Base-by-base conservation (phyloP, 2,888 invertebrate species). In the Prenolepis imparis region DNA sequence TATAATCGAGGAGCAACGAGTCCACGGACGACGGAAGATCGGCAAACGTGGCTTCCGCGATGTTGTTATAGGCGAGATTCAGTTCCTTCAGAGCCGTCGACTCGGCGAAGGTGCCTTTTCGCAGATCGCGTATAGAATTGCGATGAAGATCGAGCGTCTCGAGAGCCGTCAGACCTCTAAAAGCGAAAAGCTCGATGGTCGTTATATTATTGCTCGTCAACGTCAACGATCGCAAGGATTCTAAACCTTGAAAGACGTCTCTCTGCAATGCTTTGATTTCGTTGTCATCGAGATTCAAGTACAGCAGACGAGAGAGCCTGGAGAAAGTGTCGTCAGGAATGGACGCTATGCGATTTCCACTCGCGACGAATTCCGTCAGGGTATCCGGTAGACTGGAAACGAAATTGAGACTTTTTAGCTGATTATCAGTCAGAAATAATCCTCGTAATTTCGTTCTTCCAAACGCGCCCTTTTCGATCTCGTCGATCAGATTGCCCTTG, bases 1-100 rank as follows among this genome's bases (percentile, higher is more conserved):
- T 95, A 77, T 94, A 92, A 86, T 95, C 94, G 57, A 95, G 86
- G 81, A 95, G 92, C 32, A 95, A 88, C 55, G 94, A 94, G 64
- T 94, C 93, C 64, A 95, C 59, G 15, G 86, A 70, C 87, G 82
- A 8, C 92, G 91, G 91, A 39, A 95, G 85, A 87, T 93, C 91
- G 21, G 90, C 90, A 84, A 95, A 95, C 21, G 92, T 91, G 39
- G 93, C 91, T 18, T 92, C 93, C 2, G 93, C 93, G 57, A 95
- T 87, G n/a, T 93, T 91, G 87, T 95, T 95, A 83, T 93, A 87
- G 59, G 93, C 95, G 18, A 95, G 85, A 87, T 95, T 94, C 11
- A 95, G 88, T 24, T 94, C 92, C 83, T 94, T 94, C 55, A 95
- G 90, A 70, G 92, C 94, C 63, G 92, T 92, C 67, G 95, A 84